Conservation (phyloP, 2,113 vertebrate genomes). For the Oostethus manadensis region DNA sequence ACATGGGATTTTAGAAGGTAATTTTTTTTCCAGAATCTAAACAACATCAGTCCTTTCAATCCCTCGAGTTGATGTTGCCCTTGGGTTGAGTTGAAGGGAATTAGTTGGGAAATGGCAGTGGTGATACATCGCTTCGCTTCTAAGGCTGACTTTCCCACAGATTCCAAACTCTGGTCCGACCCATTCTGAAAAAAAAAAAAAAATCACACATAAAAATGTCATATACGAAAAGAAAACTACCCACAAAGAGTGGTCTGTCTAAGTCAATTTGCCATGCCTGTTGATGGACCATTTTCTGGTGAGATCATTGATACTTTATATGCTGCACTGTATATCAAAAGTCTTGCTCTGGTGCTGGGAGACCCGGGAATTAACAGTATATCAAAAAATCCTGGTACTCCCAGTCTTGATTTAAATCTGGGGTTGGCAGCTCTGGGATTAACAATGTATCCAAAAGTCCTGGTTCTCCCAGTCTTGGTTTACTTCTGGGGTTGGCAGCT, state of each 20-base stretch:
- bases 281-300: not conserved
- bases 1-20: slow-evolving; percentile 31
- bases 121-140: slow-evolving; percentile 15
- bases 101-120: slow-evolving; percentile 59
- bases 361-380: no score
- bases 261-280: slow-evolving; percentile 2
- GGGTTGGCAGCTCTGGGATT: no score
- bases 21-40: slow-evolving; percentile 55
- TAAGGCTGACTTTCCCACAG: slow-evolving; percentile 19
- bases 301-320: not conserved
- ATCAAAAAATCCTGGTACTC: no score
- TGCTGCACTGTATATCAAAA: not conserved
- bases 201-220: no score
- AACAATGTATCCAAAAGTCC: no score
- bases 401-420: no score
- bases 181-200: no score
- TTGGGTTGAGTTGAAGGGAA: slow-evolving; percentile 47
- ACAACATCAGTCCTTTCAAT: slow-evolving; percentile 32
- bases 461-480: no score
- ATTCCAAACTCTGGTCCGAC: not conserved
- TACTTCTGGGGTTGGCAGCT: no score
- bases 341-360: no score
- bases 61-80: slow-evolving; percentile 42
- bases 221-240: slow-evolving; percentile 10
- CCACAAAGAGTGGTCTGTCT: not conserved